Evolutionary conservation across 1,140 invertebrate genomes (phyloP), one percentile per base, ranked within the genome.

Genomic region (Leptinotarsa texana): DNA sequence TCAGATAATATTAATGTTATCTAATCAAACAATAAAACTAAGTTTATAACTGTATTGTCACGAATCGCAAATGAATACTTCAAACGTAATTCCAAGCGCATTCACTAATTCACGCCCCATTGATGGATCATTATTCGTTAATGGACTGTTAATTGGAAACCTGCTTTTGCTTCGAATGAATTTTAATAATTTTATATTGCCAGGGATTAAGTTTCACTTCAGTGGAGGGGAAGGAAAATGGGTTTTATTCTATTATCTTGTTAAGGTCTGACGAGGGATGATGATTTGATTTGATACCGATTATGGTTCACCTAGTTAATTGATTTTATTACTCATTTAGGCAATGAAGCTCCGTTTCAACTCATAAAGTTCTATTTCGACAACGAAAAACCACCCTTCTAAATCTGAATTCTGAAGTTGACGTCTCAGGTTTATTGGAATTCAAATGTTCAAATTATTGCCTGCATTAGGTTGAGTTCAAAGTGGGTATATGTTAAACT

Each of bases 21-120:
- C 76, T 74, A 74, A 78, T 78, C 72, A 76, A 69, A 76, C 75
- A 78, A 76, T 78, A 78, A 78, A 78, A 74, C 73, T 76, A 74
- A 76, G 72, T 76, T 78, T 78, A 78, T 78, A 76, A 72, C 77
- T 69, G 61, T 68, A 76, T 78, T 76, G 77, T 78, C 77, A 76
- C 77, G 77, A 63, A 74, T 76, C 71, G 68, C 67, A 74, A 78
- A 74, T 76, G 77, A 74, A 76, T 74, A 73, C 72, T 78, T 72
- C 51, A 78, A 68, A 70, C 66, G 66, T 69, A 69, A 62, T 69
- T 63, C 67, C 66, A 63, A 57, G 17, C 33, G 73, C 68, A 74
- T 69, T 70, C 66, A 70, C 24, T 27, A 67, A 74, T 74, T 74
- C 47, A 49, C 66, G 27, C 33, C 57, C 49, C n/a, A 74, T 69